Evolutionary conservation across 1,140 invertebrate genomes (phyloP), one percentile per base, ranked within the genome.

Genomic region (Euura lappo): DNA sequence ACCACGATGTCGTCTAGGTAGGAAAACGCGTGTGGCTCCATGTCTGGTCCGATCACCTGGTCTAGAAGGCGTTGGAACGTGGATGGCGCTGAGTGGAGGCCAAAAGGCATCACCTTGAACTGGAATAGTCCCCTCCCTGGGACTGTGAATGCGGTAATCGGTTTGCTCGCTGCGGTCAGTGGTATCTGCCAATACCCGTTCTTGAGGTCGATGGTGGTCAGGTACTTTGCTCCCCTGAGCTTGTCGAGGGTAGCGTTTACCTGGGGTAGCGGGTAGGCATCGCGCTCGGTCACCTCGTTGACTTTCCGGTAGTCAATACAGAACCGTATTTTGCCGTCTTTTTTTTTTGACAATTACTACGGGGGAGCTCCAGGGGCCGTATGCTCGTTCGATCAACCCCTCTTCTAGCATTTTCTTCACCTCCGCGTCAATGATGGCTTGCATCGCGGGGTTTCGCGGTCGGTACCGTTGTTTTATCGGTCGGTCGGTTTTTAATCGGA

Each of bases 331-430:
- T 75, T 4, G 2, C 82, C 82, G 72, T 89, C 85, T 60, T 60
- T 89, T 88, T 74, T 92, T 92, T 2, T 77, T 78, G 2, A 90
- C 85, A 45, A 90, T 43, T 0, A 91, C 82, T 0, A 88, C 78
- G 5, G 87, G 89, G 5, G 83, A 81, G 7, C 81, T 74, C 84
- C 88, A 91, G 5, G 84, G 79, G 6, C 79, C 83, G 5, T 79
- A 78, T 13, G 82, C 81, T 8, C 82, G 81, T 74, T 84, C 79
- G 5, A 90, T 85, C 1, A 88, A 76, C 6, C 76, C 82, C 8
- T 78, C 69, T 44, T 76, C 45, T 3, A 88, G 69, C 79, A 87
- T 79, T 28, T 73, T 60, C 1, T 79, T 47, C 6, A 71, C 44
- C 66, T 65, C 47, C 6, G n/a, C 13, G 72, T 7, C 42, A 2